Evolutionary conservation across 1,140 invertebrate genomes (phyloP).

Genomic region (Nephila pilipes): DNA sequence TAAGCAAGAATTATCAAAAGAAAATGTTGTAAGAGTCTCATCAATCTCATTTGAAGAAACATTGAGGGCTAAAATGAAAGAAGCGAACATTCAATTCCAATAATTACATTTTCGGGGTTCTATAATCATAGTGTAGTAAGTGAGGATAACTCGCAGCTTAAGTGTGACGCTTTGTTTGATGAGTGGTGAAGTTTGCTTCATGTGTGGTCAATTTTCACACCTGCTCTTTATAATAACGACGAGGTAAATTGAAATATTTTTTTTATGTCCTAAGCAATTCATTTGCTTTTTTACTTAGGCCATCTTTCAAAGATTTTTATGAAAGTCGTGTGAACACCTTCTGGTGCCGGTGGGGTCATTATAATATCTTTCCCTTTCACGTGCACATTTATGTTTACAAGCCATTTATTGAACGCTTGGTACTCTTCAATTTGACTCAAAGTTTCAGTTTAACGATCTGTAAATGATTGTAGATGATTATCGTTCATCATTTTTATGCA

Average conservation of each 20-base stretch:
- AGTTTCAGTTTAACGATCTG: neutral
- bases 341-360: neutral
- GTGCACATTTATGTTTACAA: neutral
- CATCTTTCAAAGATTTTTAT: neutral
- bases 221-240: constrained; percentile 50
- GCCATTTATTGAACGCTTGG: neutral
- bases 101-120: constrained; percentile 54
- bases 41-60: constrained; percentile 73
- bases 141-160: constrained; percentile 42
- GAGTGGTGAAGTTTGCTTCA: constrained; percentile 1
- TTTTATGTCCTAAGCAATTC: constrained; percentile 25
- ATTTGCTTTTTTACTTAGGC: neutral
- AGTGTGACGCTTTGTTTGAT: constrained; percentile 63
- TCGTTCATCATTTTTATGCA: neutral
- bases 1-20: neutral
- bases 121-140: constrained; percentile 54
- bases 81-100: constrained; percentile 53
- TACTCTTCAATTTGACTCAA: neutral
- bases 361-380: neutral
- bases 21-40: constrained; percentile 28
- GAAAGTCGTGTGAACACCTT: neutral
- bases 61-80: constrained; percentile 3
- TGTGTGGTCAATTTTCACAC: constrained; percentile 69
- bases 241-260: constrained; percentile 47
- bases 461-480: neutral